phyloP scores from a whole-genome alignment of 2,797 vertebrate species.

The Meda fulgida region DNA sequence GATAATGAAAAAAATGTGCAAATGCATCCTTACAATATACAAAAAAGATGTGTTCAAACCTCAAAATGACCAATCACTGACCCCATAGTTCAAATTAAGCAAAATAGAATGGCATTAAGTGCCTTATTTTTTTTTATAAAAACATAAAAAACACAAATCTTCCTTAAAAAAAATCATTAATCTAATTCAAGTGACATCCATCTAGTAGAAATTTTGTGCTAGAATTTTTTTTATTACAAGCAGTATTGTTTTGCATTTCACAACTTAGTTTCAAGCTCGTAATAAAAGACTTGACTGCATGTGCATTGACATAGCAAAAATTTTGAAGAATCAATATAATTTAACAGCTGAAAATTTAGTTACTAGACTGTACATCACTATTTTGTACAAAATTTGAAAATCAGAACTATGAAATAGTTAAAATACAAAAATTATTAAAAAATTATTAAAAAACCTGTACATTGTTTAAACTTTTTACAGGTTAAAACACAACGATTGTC shows the following conservation, averaged over 20 bases:
- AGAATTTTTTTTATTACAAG: slow-evolving; percentile 5
- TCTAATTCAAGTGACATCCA: background rate
- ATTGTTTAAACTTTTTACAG: background rate
- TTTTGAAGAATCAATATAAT: slow-evolving; percentile 1
- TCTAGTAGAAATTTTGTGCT: background rate
- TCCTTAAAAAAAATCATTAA: background rate
- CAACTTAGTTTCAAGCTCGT: background rate
- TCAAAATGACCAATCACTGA: background rate
- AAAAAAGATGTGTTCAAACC: background rate
- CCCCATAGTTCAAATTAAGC: background rate
- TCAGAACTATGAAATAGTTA: background rate
- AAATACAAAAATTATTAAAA: background rate
- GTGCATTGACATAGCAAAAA: background rate
- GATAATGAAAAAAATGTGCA: background rate
- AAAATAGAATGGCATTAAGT: background rate
- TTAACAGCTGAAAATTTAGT: background rate
- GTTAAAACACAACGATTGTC: background rate
- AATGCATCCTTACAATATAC: background rate
- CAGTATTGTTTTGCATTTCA: slow-evolving; percentile 32
- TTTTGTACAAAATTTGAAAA: background rate
- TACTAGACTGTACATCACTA: background rate
- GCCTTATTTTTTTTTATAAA: background rate
- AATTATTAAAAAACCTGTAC: background rate
- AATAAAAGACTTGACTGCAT: background rate
- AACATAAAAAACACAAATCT: background rate